These are phyloP conservation scores for Struthidea cinerea DNA, from an alignment of 2,113 vertebrate species.

Conservation along the genomic window DNA sequence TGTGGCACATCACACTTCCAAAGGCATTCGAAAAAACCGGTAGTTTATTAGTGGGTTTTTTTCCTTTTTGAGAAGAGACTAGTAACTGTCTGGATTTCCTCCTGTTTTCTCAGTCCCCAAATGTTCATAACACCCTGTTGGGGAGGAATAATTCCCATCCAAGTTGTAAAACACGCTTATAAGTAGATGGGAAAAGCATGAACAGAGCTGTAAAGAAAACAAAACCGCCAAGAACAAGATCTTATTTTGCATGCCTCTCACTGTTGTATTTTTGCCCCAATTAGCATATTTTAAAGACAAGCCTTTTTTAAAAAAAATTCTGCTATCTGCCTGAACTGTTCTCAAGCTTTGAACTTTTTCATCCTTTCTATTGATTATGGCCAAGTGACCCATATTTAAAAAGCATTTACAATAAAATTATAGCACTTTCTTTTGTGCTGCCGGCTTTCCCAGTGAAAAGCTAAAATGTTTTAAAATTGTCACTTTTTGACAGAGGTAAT, in stretches of 20 bases:
- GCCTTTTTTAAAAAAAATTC: neutral
- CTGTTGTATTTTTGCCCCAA: slow-evolving; percentile 32
- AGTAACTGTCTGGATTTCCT: neutral
- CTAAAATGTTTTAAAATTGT: slow-evolving; percentile 88
- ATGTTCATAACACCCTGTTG: slow-evolving; percentile 32
- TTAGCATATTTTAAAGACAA: slow-evolving; percentile 69
- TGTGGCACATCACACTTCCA: neutral
- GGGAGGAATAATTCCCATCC: slow-evolving; percentile 16
- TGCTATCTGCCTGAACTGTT: slow-evolving; percentile 34
- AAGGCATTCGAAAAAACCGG: neutral
- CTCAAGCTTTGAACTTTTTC: slow-evolving; percentile 65
- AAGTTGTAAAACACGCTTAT: slow-evolving; percentile 27
- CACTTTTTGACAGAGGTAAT: slow-evolving; percentile 87
- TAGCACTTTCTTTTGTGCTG: slow-evolving; percentile 72
- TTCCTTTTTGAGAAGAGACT: neutral
- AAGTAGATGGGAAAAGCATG: slow-evolving; percentile 49
- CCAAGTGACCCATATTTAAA: slow-evolving; percentile 84
- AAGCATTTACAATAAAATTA: slow-evolving; percentile 87
- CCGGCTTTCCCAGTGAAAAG: slow-evolving; percentile 74
- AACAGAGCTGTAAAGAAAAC: slow-evolving; percentile 20
- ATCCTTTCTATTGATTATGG: slow-evolving; percentile 48
- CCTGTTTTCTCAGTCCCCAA: neutral
- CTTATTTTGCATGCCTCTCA: slow-evolving; percentile 47
- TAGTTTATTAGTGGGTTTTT: neutral
- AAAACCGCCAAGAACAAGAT: slow-evolving; percentile 11